phyloP scores from a whole-genome alignment of 2,797 vertebrate genomes.

The Novumbra hubbsi region DNA sequence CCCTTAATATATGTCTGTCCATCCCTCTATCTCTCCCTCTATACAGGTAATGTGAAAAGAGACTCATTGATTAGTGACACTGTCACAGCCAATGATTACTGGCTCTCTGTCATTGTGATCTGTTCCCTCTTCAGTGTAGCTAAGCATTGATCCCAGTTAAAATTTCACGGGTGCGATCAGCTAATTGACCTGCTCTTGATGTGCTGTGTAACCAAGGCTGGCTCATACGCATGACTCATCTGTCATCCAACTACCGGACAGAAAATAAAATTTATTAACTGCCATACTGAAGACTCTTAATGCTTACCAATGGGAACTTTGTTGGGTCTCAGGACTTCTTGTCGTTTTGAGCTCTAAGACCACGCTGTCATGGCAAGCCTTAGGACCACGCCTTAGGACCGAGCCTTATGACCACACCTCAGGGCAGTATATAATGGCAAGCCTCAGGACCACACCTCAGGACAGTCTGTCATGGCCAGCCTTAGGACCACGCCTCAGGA shows the following conservation, averaged over 20 bases:
- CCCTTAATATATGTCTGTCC: too few relatives aligned
- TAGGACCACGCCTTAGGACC: too few relatives aligned
- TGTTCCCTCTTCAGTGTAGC: constrained; percentile 76
- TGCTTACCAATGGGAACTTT: too few relatives aligned
- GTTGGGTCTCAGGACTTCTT: too few relatives aligned
- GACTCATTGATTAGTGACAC: constrained; percentile 79
- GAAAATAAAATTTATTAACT: constrained; percentile 25
- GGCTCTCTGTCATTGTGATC: constrained; percentile 58
- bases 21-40: not conserved
- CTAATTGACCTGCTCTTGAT: constrained; percentile 63
- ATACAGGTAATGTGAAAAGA: constrained; percentile 70
- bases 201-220: constrained; percentile 41
- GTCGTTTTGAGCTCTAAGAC: too few relatives aligned
- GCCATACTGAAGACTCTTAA: too few relatives aligned
- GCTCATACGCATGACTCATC: constrained; percentile 51
- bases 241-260: constrained; percentile 47
- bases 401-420: too few relatives aligned
- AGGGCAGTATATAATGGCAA: too few relatives aligned
- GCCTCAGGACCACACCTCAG: too few relatives aligned
- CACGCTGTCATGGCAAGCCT: too few relatives aligned
- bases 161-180: constrained; percentile 69
- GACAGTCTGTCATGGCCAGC: too few relatives aligned
- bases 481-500: too few relatives aligned
- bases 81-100: constrained; percentile 31
- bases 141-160: constrained; percentile 76